These are phyloP conservation scores for Tupaia chinensis DNA, from an alignment of 2,113 vertebrate species.

Conservation along the genomic window DNA sequence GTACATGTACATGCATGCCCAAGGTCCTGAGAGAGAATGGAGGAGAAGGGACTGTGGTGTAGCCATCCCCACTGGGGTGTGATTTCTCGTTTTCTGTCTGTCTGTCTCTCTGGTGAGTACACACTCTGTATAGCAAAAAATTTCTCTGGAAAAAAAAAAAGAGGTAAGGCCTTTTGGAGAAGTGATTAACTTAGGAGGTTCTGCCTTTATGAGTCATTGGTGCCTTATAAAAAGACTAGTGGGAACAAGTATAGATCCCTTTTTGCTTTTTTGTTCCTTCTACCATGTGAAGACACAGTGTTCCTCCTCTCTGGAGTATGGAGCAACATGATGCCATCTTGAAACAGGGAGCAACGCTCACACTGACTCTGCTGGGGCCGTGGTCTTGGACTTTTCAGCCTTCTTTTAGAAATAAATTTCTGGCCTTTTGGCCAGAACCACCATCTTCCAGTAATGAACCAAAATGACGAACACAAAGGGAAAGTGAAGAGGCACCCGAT, in stretches of 20 bases:
- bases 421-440: too few species aligned
- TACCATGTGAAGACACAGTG: neutral
- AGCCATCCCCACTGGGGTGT: too few species aligned
- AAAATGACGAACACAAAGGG: too few species aligned
- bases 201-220: neutral
- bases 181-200: neutral
- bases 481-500: too few species aligned
- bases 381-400: neutral
- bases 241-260: neutral
- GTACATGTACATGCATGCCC: too few species aligned
- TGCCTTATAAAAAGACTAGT: neutral
- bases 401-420: neutral
- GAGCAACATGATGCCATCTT: neutral
- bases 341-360: neutral
- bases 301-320: neutral
- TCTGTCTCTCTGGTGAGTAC: too few species aligned
- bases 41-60: too few species aligned
- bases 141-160: too few species aligned
- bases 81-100: too few species aligned
- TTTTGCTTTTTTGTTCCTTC: neutral
- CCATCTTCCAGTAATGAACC: too few species aligned
- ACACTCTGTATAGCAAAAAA: too few species aligned
- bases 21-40: too few species aligned
- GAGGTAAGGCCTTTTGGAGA: neutral
- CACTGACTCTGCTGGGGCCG: neutral